Base-by-base conservation (phyloP, 1,140 invertebrate species). In the Coboldia fuscipes region DNA sequence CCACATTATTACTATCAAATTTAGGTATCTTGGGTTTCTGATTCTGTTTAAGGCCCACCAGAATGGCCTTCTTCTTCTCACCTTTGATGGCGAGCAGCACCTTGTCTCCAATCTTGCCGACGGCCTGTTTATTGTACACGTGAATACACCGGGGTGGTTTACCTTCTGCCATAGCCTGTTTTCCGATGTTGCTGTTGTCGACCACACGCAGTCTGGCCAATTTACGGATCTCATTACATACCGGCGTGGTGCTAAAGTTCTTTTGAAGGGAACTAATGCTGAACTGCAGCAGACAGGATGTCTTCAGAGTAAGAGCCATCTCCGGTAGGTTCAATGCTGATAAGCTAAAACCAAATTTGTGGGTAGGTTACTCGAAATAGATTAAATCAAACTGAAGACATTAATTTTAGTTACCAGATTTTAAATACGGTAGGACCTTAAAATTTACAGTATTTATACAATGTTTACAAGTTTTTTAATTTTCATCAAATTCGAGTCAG, bases 1-100 rank as follows among this genome's bases (percentile, higher is more conserved):
- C 92, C 37, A 97, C 53, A 59, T 98, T 98, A 50, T 98, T 99
- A 41, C 75, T 86, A 54, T 99, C 94, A 59, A 86, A 93, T 47
- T 77, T 80, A 0, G 93, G 93, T 21, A 92, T 63, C 53, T 83
- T 78, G 4, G 74, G 51, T 36, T 70, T 66, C 49, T 94, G 84
- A 35, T 68, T 71, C 48, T 86, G 75, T 50, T 88, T 89, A 2
- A 85, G 59, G 1, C 94, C 94, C 16, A 98, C 92, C 30, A 98
- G 63, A 38, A 92, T 83, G 3, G 76, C 94, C 57, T 90, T 90
- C 50, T 89, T 92, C 66, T 92, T 97, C 51, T 97, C 77, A 18
- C 93, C 93, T 56, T 83, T 86, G 41, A 98, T 85, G 3, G 94
- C 88, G n/a, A 97, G 73, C 42, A 97, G 48, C 8, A 99, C 76